These are phyloP conservation scores for Hephaestus fuliginosus DNA, from an alignment of 2,797 vertebrate species.

Conservation along the genomic window DNA sequence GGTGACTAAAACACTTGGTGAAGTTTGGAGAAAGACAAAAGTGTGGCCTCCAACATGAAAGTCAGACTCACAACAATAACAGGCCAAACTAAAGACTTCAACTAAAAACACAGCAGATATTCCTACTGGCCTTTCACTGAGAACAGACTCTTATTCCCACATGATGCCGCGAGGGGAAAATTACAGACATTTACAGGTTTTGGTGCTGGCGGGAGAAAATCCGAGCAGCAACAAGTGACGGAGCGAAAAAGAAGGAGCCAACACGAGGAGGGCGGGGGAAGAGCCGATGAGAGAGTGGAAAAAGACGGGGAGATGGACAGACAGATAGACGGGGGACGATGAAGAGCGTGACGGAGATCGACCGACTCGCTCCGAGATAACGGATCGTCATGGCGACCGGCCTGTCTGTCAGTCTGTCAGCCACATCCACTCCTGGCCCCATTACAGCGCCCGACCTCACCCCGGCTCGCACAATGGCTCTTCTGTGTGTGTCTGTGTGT, in stretches of 20 bases:
- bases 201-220: background rate
- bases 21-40: too few species aligned
- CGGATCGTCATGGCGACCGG: constrained; percentile 68
- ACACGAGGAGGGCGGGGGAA: constrained; percentile 36
- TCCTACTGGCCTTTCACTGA: background rate
- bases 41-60: too few species aligned
- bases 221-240: background rate
- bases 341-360: constrained; percentile 56
- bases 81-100: background rate
- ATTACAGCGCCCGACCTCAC: constrained; percentile 61
- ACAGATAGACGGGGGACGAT: constrained; percentile 56
- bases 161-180: constrained; percentile 3
- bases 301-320: constrained; percentile 69
- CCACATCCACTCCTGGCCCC: constrained; percentile 74
- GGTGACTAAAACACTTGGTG: too few species aligned
- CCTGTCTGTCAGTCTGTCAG: constrained; percentile 81
- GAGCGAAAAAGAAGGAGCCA: background rate
- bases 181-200: background rate
- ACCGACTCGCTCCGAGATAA: constrained; percentile 65
- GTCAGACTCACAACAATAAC: too few species aligned
- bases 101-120: background rate
- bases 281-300: constrained; percentile 67
- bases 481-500: constrained; percentile 68
- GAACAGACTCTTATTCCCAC: background rate
- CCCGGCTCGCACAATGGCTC: constrained; percentile 71